These are phyloP conservation scores for Listronotus bonariensis DNA, from an alignment of 1,140 invertebrate species.

Conservation along the genomic window DNA sequence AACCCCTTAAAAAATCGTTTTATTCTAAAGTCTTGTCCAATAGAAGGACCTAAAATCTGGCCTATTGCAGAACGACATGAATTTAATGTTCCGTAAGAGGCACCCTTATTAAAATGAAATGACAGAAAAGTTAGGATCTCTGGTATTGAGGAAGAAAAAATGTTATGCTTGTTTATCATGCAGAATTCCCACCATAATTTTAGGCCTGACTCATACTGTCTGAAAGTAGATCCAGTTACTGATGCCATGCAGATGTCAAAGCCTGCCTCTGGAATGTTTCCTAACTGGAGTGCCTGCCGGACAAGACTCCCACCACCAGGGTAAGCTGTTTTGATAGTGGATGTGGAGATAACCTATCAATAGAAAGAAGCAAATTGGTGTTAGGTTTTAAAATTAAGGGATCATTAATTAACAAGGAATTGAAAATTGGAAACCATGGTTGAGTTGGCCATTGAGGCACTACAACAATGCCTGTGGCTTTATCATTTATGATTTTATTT, in stretches of 20 bases:
- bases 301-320: conserved; percentile 42
- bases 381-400: conserved; percentile 11
- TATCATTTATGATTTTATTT: conserved; percentile 42
- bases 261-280: conserved; percentile 29
- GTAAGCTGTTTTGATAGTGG: conserved; percentile 21
- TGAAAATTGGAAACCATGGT: conserved; percentile 46
- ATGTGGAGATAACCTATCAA: conserved; percentile 5
- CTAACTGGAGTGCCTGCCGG: conserved; percentile 32
- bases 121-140: conserved; percentile 35
- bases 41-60: conserved; percentile 30
- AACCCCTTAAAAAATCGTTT: conserved; percentile 43
- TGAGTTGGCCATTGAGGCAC: conserved; percentile 51
- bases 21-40: conserved; percentile 28
- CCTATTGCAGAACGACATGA: conserved; percentile 41
- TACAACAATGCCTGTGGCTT: conserved; percentile 42
- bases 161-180: not conserved
- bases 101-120: conserved; percentile 29
- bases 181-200: conserved; percentile 19
- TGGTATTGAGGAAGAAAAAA: conserved; percentile 7
- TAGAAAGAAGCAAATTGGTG: conserved; percentile 1
- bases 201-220: conserved; percentile 42
- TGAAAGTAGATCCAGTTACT: conserved; percentile 39
- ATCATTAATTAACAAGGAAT: too few species aligned
- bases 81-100: conserved; percentile 44
- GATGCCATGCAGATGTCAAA: conserved; percentile 41